These are phyloP conservation scores for Onychomys torridus DNA, from an alignment of 2,797 vertebrate genomes.

Conservation along the genomic window DNA sequence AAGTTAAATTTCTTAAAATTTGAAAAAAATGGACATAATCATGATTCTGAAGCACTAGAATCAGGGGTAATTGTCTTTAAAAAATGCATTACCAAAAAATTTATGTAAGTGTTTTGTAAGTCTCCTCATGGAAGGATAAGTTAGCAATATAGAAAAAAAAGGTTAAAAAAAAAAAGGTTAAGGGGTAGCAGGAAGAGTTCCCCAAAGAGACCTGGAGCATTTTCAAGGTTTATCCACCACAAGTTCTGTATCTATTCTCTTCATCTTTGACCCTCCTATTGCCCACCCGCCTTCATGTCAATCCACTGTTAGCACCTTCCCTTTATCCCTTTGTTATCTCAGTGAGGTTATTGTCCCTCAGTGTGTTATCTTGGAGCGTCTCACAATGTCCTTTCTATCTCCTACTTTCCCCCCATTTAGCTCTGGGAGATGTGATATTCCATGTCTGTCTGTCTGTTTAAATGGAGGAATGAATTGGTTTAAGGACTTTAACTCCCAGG, in stretches of 20 bases:
- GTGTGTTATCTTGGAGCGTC: neutral
- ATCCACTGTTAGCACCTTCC: neutral
- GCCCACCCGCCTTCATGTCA: neutral
- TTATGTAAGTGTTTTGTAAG: neutral
- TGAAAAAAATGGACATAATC: neutral
- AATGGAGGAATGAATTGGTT: neutral
- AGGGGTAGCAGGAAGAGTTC: neutral
- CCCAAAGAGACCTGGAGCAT: neutral
- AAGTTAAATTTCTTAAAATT: neutral
- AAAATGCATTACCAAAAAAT: neutral
- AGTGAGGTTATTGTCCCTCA: neutral
- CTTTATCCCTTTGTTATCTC: neutral
- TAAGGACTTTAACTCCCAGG: neutral
- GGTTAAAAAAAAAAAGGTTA: too few relatives aligned
- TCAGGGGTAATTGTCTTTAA: neutral
- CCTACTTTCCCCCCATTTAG: neutral
- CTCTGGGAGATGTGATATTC: neutral
- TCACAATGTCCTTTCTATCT: neutral
- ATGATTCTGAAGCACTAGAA: neutral
- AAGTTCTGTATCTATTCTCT: neutral
- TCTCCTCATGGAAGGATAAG: slow-evolving; percentile 22
- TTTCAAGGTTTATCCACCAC: neutral
- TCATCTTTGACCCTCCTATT: neutral
- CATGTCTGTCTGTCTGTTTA: neutral
- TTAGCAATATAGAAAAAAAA: neutral